These are phyloP conservation scores for Brassicogethes aeneus DNA, from an alignment of 2,888 invertebrate genomes.

Conservation along the genomic window DNA sequence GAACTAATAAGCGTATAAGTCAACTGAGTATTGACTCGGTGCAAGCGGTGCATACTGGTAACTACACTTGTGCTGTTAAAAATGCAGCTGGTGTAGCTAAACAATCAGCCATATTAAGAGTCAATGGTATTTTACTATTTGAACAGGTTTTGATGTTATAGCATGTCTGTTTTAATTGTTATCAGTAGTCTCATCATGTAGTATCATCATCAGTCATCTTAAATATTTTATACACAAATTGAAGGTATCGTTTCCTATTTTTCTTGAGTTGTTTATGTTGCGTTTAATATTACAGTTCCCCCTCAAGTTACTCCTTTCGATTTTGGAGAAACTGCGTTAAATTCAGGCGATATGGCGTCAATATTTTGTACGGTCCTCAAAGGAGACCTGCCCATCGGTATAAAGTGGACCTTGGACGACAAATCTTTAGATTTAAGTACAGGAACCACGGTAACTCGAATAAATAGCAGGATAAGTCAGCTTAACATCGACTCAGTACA, in stretches of 20 bases:
- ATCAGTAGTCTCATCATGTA: background rate
- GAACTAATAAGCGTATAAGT: slow-evolving; percentile 43
- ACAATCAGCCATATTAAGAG: slow-evolving; percentile 48
- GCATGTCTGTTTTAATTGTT: no score
- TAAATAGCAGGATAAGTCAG: slow-evolving; percentile 41
- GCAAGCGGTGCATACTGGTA: slow-evolving; percentile 58
- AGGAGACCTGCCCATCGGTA: slow-evolving; percentile 51
- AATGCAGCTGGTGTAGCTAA: slow-evolving; percentile 57
- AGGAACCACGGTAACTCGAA: slow-evolving; percentile 35
- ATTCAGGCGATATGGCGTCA: slow-evolving; percentile 54
- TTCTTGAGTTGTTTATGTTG: no score
- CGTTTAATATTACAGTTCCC: background rate
- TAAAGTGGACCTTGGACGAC: slow-evolving; percentile 32
- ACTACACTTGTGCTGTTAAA: slow-evolving; percentile 59
- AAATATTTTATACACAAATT: slow-evolving; percentile 19
- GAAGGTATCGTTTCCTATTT: no score
- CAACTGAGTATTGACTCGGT: slow-evolving; percentile 54
- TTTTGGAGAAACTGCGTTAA: slow-evolving; percentile 37
- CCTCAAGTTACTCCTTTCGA: slow-evolving; percentile 2
- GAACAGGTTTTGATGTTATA: no score
- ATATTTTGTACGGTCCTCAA: slow-evolving; percentile 52
- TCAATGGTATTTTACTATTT: slow-evolving; percentile 30
- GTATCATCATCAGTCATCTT: background rate
- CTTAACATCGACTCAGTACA: slow-evolving; percentile 43
- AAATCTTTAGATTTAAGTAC: slow-evolving; percentile 28